Evolutionary conservation across 2,797 vertebrate species (phyloP), one percentile per base, ranked within the genome.

Genomic region (Salarias fasciatus): DNA sequence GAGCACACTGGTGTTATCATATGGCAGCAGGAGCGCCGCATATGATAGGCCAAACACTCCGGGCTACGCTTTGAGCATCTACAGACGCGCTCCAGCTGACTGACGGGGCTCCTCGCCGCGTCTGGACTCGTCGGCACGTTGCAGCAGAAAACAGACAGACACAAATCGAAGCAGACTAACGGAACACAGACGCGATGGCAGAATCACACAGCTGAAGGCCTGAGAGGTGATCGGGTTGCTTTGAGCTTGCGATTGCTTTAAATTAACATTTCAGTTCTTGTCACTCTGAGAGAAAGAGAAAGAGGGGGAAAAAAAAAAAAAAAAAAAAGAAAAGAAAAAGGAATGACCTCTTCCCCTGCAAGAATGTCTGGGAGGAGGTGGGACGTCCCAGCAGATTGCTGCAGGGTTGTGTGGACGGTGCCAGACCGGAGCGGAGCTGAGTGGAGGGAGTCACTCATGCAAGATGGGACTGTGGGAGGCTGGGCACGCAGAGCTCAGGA

Each of bases 1-100:
- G 43, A 82, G 52, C 83, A 91, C 89, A 83, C 87, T 62, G 29
- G 15, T 57, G 15, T 75, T 13, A 83, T 89, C 90, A 92, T 92
- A 90, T 91, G 72, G 53, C 89, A 85, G 86, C 59, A 18, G 18
- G 10, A 15, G 35, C 1, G 8, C 89, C 78, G 86, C 82, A 90
- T 92, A 90, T 90, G 90, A 91, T 41, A 71, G 72, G 79, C 64
- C 43, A 38, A 68, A 84, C 67, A 63, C 37, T 58, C 58, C 18
- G 36, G 15, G 57, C 75, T 83, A 82, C 1, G 28, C 40, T 74
- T 35, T 35, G 68, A 59, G 58, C n/a, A 58, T 74, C 67, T 77
- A 83, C 61, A 63, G 49, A 63, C 28, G 35, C 52, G 28, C 13
- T 45, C 50, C 48, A 43, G 14, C 62, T 5, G 33, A 80, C 59